Percentiles rank a stretch among this genome's conserved stretches.
Conservation (phyloP, 2,888 invertebrate species). For the Cylindroiulus punctatus region DNA sequence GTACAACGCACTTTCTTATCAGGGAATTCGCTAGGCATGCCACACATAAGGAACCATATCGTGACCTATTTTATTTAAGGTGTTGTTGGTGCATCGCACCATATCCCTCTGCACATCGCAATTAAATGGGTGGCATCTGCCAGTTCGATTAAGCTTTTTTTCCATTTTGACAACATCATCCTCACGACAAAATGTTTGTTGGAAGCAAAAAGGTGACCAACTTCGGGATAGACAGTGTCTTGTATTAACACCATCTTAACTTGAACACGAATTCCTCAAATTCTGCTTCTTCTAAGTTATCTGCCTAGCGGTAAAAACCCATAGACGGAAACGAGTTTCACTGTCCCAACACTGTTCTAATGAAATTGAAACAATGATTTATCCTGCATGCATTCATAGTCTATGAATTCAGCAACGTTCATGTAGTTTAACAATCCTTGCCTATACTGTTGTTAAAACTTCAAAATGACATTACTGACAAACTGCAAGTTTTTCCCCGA, state of each 20-base stretch:
- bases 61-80: neutral
- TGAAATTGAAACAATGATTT: too few species aligned
- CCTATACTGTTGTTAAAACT: too few species aligned
- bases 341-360: too few species aligned
- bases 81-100: neutral
- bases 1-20: conserved; percentile 18
- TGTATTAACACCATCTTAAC: neutral
- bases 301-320: neutral
- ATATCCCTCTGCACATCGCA: neutral
- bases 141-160: neutral
- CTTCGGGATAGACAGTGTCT: neutral
- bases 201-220: neutral
- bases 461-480: too few species aligned
- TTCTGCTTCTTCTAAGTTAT: neutral
- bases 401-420: too few species aligned
- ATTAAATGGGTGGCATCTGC: conserved; percentile 18
- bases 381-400: too few species aligned
- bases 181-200: neutral
- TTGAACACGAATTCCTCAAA: neutral
- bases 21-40: neutral
- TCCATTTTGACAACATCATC: neutral
- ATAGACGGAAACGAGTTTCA: too few species aligned
- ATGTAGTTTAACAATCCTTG: too few species aligned
- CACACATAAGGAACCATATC: neutral
- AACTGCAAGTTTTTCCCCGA: too few species aligned